Conservation (phyloP, 2,888 invertebrate genomes). For the Hipparchia sbordonii region DNA sequence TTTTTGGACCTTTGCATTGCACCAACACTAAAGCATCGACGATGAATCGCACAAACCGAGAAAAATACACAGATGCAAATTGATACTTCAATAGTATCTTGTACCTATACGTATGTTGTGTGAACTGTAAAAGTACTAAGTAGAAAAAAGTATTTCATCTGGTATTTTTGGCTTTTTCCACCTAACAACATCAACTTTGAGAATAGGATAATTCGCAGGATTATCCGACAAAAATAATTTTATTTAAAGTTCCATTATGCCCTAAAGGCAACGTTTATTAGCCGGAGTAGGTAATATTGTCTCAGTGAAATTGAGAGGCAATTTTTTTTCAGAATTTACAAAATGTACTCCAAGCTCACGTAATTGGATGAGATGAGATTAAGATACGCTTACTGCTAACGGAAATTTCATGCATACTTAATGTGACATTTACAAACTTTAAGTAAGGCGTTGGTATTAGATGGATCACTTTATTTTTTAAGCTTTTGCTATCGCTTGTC, state of each 20-base stretch:
- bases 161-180: too few relatives aligned
- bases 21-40: too few relatives aligned
- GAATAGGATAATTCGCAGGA: background rate
- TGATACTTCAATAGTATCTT: too few relatives aligned
- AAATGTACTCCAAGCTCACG: conserved; percentile 6
- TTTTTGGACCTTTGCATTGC: too few relatives aligned
- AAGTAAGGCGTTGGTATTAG: background rate
- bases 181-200: too few relatives aligned
- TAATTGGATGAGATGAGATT: conserved; percentile 10
- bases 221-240: background rate
- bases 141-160: too few relatives aligned
- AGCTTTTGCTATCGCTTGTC: background rate
- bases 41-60: too few relatives aligned
- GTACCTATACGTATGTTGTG: too few relatives aligned
- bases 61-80: too few relatives aligned
- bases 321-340: background rate
- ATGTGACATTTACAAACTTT: conserved; percentile 4
- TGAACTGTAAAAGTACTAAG: too few relatives aligned
- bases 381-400: conserved; percentile 8
- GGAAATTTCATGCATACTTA: conserved; percentile 18
- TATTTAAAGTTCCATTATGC: background rate
- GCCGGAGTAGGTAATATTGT: background rate
- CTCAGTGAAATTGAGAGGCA: background rate
- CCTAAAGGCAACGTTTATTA: background rate
- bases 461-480: background rate